Evolutionary conservation across 2,888 invertebrate genomes (phyloP), one percentile per base, ranked within the genome.

Genomic region (Meiosimyza decipiens): DNA sequence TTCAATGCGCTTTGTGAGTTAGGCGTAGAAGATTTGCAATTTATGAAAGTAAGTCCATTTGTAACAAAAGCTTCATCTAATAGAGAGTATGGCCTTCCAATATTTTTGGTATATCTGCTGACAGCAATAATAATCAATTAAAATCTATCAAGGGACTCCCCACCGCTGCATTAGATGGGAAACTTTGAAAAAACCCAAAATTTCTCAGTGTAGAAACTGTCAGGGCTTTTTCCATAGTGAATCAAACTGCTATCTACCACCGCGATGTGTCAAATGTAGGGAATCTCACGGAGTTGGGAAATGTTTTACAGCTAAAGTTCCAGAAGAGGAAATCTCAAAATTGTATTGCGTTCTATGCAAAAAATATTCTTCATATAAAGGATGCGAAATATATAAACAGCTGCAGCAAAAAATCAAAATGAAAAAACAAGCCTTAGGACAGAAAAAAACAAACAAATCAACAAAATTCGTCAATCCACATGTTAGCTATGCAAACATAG

Each of bases 121-220:
- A 75, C 16, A 72, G 74, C 18, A 71, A 62, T 16, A 40, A 73
- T 11, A 73, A 69, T 54, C 66, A 68, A 7, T 66, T 74, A 15
- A 76, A 74, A 66, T n/a, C 55, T 49, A 72, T 74, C 13, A 74
- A 55, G 6, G 50, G 55, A 6, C 59, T 74, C 11, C 28, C 1
- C 51, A 71, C 12, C 57, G 70, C 9, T 71, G 68, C 5, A 52
- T 74, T 11, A 28, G 49, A 6, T 76, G 74, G 74, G 69, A 76
- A 54, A 6, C 49, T 4, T 40, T 74, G 13, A 65, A 54, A 22
- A 71, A 69, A 70, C 57, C 62, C 1, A 73, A 71, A 60, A 71
- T 73, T 16, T 15, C 59, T 1, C 71, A 70, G 62, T 75, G 73
- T 33, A 64, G 64, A 67, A 66, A 52, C n/a, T 51, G 52, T 40